Conservation (phyloP, 2,797 vertebrate genomes). For the Halcyon leucocephala region DNA sequence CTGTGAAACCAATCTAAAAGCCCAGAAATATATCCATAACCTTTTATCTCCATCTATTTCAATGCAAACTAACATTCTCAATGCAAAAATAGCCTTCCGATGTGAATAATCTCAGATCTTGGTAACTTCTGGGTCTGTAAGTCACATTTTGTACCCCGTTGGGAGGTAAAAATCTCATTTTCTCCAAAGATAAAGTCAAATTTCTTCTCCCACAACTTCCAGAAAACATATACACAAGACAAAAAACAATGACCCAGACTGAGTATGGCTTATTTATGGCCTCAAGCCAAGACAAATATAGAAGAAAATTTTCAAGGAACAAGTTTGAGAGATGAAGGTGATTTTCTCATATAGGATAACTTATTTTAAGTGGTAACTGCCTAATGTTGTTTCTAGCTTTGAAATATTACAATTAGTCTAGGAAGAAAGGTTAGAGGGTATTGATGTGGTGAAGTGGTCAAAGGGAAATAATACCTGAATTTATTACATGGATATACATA, state of each 20-base stretch:
- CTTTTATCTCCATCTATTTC: not conserved
- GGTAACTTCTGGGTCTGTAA: not conserved
- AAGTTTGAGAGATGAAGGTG: not conserved
- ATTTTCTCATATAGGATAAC: not conserved
- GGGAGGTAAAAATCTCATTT: slow-evolving; percentile 6
- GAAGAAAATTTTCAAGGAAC: not conserved
- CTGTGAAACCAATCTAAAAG: not conserved
- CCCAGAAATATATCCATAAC: not conserved
- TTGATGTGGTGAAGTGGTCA: not conserved
- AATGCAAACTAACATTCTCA: not conserved
- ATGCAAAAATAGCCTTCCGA: not conserved
- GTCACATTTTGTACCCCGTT: not conserved
- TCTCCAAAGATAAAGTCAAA: not conserved
- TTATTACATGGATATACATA: not conserved
- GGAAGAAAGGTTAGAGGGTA: not conserved
- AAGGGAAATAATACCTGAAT: not conserved
- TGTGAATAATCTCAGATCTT: not conserved
- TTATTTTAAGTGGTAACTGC: not conserved
- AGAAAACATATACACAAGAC: slow-evolving; percentile 7
- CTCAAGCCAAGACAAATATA: slow-evolving; percentile 19
- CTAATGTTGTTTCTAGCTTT: not conserved
- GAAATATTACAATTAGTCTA: not conserved
- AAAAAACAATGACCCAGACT: slow-evolving; percentile 16
- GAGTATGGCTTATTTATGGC: slow-evolving; percentile 22
- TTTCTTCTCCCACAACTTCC: not conserved